phyloP scores from a whole-genome alignment of 2,797 vertebrate genomes.

The Sebastes vulpes region DNA sequence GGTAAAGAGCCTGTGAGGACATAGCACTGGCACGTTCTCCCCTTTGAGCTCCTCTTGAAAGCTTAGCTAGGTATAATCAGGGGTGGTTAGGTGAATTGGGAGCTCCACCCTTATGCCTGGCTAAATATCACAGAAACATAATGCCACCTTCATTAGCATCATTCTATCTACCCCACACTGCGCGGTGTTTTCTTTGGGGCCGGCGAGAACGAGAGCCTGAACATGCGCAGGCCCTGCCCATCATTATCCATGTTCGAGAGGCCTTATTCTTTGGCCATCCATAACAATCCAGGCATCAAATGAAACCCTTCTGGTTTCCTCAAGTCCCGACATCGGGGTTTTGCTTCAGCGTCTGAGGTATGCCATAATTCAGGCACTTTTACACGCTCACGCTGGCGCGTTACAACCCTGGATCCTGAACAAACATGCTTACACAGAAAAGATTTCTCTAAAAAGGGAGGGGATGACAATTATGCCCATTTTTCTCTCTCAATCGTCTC shows the following conservation, averaged over 20 bases:
- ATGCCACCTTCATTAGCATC: slow-evolving; percentile 73
- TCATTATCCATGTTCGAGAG: slow-evolving; percentile 71
- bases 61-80: slow-evolving; percentile 49
- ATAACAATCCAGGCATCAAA: slow-evolving; percentile 74
- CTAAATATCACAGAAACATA: slow-evolving; percentile 67
- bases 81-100: slow-evolving; percentile 48
- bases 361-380: slow-evolving; percentile 60
- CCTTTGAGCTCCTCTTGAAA: slow-evolving; percentile 5
- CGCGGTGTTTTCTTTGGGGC: slow-evolving; percentile 76
- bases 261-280: slow-evolving; percentile 73
- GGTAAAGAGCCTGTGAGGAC: not conserved
- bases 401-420: slow-evolving; percentile 66
- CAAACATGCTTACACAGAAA: slow-evolving; percentile 61
- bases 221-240: slow-evolving; percentile 60
- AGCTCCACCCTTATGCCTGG: slow-evolving; percentile 58
- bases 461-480: slow-evolving; percentile 48
- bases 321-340: slow-evolving; percentile 53
- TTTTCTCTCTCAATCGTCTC: slow-evolving; percentile 49
- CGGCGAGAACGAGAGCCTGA: slow-evolving; percentile 45
- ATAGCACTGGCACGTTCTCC: not conserved
- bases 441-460: slow-evolving; percentile 38
- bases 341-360: slow-evolving; percentile 58
- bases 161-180: slow-evolving; percentile 58
- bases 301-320: slow-evolving; percentile 75
- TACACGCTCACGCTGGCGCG: slow-evolving; percentile 42